These are phyloP conservation scores for Phengaris alcon DNA, from an alignment of 2,888 invertebrate species.

Conservation along the genomic window DNA sequence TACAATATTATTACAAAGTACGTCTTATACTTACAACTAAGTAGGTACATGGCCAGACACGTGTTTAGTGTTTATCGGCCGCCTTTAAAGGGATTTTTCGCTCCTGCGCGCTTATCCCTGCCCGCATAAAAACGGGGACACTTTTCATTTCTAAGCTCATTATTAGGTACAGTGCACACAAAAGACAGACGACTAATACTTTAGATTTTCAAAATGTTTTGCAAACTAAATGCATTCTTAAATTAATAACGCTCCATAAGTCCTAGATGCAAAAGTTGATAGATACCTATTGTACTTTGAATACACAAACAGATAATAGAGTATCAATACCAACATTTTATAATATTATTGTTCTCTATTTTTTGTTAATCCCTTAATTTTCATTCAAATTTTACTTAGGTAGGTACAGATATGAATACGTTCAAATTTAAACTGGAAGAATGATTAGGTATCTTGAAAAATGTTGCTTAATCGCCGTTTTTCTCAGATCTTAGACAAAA, in stretches of 20 bases:
- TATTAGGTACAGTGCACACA: conserved; percentile 24
- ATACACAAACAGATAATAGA: not conserved
- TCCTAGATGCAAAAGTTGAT: conserved; percentile 18
- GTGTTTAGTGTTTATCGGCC: conserved; percentile 12
- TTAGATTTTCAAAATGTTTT: conserved; percentile 16
- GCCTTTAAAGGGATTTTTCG: conserved; percentile 27
- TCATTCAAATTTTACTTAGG: not conserved
- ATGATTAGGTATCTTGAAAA: too few species aligned
- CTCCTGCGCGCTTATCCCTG: conserved; percentile 18
- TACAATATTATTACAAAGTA: too few species aligned
- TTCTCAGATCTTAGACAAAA: not conserved
- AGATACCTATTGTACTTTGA: not conserved
- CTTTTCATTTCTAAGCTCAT: conserved; percentile 25
- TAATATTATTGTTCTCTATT: not conserved
- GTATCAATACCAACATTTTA: not conserved
- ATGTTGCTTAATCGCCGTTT: not conserved
- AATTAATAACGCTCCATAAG: conserved; percentile 4
- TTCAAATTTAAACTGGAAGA: not conserved
- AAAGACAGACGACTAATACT: not conserved
- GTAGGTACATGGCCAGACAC: not conserved
- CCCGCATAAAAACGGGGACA: conserved; percentile 16
- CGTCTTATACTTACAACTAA: not conserved
- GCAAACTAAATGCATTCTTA: conserved; percentile 9
- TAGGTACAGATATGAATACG: too few species aligned
- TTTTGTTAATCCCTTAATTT: not conserved